Evolutionary conservation across 2,888 invertebrate species (phyloP), one percentile per base, ranked within the genome.

Genomic region (Magallana nippona): DNA sequence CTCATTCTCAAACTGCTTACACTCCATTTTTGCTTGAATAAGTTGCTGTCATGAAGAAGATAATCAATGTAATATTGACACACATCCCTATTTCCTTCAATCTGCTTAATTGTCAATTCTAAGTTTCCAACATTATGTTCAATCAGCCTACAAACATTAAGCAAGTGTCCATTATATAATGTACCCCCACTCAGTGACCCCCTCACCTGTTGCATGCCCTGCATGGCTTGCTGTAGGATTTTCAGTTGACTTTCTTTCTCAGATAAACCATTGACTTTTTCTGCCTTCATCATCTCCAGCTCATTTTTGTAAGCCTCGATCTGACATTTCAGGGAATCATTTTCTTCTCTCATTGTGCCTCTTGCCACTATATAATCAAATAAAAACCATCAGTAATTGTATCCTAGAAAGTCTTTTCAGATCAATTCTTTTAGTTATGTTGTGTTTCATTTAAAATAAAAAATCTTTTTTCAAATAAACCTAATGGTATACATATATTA

Each of bases 221-320:
- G 94, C 82, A 95, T 90, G 8, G 94, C 96, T 92, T 96, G 96
- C 92, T 96, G 96, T 71, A 96, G 92, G 92, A 96, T 95, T 94
- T 96, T 96, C 88, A 98, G 96, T 94, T 98, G 97, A 91, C 97
- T 97, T 27, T 97, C 97, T 93, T 97, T 97, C 85, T 96, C 96
- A 22, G 44, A 27, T 22, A 85, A 32, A 91, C 97, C 97, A 83
- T 96, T 95, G 92, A 96, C 96, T 78, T 96, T 95, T 92, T 98
- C 98, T 55, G 96, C 96, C 93, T 97, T 97, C 44, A 98, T 96
- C 60, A 98, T 95, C 90, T 97, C 97, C 81, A 98, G 97, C 95
- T 98, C 98, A 94, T 98, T 98, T 94, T 98, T 98, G 93, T 97
- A 98, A 0, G 98, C 98, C 94, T 98, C 98, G 91, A 98, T 94